Evolutionary conservation across 2,113 vertebrate genomes (phyloP).

Genomic region (Psittacara wagleri): DNA sequence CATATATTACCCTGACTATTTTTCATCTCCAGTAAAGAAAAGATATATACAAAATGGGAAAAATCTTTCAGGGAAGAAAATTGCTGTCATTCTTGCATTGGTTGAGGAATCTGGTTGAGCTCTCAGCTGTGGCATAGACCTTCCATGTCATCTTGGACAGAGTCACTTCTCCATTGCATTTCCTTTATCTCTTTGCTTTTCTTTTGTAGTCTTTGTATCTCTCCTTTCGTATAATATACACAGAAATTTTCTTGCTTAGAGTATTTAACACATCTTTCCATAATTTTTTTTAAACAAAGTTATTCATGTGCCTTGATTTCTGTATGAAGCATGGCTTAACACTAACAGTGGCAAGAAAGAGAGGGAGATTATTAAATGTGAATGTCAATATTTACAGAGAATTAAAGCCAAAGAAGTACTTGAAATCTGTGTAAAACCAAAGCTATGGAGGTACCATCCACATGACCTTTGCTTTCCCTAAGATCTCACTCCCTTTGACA

Average conservation of each 20-base stretch:
- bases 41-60: accelerated
- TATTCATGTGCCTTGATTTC: accelerated
- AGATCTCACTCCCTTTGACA: not conserved
- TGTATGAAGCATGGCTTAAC: not conserved
- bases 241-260: not conserved
- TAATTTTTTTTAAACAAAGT: not conserved
- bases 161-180: not conserved
- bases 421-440: not conserved
- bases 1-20: not conserved
- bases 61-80: not conserved
- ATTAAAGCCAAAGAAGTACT: not conserved
- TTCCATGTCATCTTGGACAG: not conserved
- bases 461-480: not conserved
- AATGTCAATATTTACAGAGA: not conserved
- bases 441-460: not conserved
- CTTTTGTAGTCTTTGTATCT: not conserved
- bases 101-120: not conserved
- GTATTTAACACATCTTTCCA: not conserved
- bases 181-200: not conserved
- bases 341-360: not conserved
- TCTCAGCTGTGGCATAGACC: not conserved
- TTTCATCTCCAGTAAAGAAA: not conserved
- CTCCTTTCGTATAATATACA: not conserved
- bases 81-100: not conserved
- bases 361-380: not conserved